Conservation (phyloP, 2,797 vertebrate genomes). For the Argyrosomus regius region DNA sequence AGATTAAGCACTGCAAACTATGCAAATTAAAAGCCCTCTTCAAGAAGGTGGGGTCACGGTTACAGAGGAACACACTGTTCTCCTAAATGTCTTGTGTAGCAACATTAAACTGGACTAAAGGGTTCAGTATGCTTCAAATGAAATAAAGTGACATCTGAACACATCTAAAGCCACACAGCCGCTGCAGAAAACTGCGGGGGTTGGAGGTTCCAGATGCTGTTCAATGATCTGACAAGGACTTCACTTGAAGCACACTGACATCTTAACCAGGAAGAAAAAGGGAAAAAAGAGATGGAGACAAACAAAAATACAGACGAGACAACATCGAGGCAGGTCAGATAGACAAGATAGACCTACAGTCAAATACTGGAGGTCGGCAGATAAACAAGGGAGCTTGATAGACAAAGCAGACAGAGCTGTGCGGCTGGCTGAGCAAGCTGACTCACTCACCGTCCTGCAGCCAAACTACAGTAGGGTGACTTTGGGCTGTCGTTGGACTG, state of each 20-base stretch:
- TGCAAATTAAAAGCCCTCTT: constrained; percentile 85
- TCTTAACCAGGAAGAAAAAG: constrained; percentile 9
- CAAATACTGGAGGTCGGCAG: constrained; percentile 41
- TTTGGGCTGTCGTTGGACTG: constrained; percentile 38
- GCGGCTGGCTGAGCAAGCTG: constrained; percentile 54
- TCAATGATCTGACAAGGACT: background rate
- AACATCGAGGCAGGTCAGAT: constrained; percentile 20
- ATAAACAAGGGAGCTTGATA: constrained; percentile 52
- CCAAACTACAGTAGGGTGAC: constrained; percentile 66
- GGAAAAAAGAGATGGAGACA: constrained; percentile 8
- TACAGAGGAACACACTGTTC: constrained; percentile 78
- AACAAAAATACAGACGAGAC: constrained; percentile 19
- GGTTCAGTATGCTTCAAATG: constrained; percentile 7
- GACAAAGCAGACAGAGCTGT: constrained; percentile 52
- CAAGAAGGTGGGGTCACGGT: constrained; percentile 79
- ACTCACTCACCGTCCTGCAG: constrained; percentile 69
- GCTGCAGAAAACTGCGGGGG: background rate
- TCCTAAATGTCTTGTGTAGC: constrained; percentile 58
- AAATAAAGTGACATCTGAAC: background rate
- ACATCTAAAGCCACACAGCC: too few relatives aligned
- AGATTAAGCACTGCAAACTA: constrained; percentile 76
- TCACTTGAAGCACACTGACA: constrained; percentile 6
- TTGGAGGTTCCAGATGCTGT: background rate
- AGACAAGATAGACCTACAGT: constrained; percentile 35
- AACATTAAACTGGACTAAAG: constrained; percentile 7